These are phyloP conservation scores for Thunnus albacares DNA, from an alignment of 2,797 vertebrate genomes.

Conservation along the genomic window DNA sequence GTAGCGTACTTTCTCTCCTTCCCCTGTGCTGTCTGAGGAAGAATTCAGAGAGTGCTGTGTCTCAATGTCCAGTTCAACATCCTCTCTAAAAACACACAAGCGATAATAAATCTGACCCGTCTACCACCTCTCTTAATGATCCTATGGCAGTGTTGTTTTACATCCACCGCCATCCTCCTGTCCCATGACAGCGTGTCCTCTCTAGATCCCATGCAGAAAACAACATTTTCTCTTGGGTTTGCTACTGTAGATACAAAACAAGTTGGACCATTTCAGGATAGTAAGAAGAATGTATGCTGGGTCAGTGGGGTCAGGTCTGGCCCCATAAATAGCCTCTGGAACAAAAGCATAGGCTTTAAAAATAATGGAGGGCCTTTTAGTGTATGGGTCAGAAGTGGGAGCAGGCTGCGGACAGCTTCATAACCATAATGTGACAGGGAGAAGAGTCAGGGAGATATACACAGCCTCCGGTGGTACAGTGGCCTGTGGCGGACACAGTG, in stretches of 20 bases:
- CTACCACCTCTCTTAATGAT: constrained; percentile 1
- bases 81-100: constrained; percentile 24
- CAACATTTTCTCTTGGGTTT: constrained; percentile 5
- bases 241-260: constrained; percentile 55
- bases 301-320: constrained; percentile 67
- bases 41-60: constrained; percentile 21
- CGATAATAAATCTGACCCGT: constrained; percentile 42
- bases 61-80: constrained; percentile 14
- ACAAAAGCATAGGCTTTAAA: constrained; percentile 78
- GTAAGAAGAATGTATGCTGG: constrained; percentile 60
- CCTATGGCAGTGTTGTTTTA: constrained; percentile 2
- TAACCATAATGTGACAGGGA: constrained; percentile 81
- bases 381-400: constrained; percentile 69
- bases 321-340: constrained; percentile 74
- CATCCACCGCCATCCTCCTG: neutral
- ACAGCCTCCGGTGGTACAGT: constrained; percentile 72
- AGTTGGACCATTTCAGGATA: constrained; percentile 56
- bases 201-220: neutral
- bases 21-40: constrained; percentile 43
- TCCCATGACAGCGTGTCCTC: constrained; percentile 1
- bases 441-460: constrained; percentile 78
- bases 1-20: constrained; percentile 42
- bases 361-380: constrained; percentile 73
- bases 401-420: constrained; percentile 75
- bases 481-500: constrained; percentile 81